These are phyloP conservation scores for Coreius guichenoti DNA, from an alignment of 2,797 vertebrate species.

Conservation along the genomic window DNA sequence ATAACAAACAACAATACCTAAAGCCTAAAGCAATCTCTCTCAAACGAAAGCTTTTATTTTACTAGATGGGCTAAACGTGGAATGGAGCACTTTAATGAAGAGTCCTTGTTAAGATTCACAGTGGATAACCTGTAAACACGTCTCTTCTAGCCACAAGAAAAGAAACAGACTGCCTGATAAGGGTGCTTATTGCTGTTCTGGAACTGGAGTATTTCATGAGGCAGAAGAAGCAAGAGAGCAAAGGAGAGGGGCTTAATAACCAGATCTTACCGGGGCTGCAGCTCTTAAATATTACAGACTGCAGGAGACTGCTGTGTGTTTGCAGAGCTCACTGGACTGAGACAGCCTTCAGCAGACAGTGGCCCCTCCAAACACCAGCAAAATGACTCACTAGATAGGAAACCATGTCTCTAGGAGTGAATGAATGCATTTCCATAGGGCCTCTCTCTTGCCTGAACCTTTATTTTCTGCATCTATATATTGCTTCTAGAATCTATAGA, in stretches of 20 bases:
- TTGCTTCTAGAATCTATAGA: neutral
- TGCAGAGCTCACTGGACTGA: constrained; percentile 77
- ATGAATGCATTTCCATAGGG: constrained; percentile 8
- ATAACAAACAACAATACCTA: neutral
- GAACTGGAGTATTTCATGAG: constrained; percentile 76
- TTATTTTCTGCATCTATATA: neutral
- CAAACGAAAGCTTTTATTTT: constrained; percentile 26
- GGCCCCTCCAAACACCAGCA: constrained; percentile 71
- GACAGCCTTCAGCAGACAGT: constrained; percentile 78
- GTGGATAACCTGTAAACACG: constrained; percentile 25
- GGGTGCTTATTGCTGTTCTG: constrained; percentile 20
- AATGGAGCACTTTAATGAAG: constrained; percentile 15
- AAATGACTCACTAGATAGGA: constrained; percentile 73
- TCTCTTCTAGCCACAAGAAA: constrained; percentile 3
- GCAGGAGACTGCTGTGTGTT: constrained; percentile 80
- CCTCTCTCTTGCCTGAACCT: neutral
- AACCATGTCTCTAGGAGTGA: neutral
- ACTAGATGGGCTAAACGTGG: neutral
- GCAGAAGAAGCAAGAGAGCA: constrained; percentile 50
- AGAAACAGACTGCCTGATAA: constrained; percentile 29
- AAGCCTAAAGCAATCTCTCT: constrained; percentile 24
- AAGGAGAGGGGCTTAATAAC: constrained; percentile 71
- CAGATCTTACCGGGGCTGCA: constrained; percentile 75
- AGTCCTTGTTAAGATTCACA: constrained; percentile 32
- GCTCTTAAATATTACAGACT: constrained; percentile 78